Base-by-base conservation (phyloP, 2,888 invertebrate genomes). In the Hesperia comma region DNA sequence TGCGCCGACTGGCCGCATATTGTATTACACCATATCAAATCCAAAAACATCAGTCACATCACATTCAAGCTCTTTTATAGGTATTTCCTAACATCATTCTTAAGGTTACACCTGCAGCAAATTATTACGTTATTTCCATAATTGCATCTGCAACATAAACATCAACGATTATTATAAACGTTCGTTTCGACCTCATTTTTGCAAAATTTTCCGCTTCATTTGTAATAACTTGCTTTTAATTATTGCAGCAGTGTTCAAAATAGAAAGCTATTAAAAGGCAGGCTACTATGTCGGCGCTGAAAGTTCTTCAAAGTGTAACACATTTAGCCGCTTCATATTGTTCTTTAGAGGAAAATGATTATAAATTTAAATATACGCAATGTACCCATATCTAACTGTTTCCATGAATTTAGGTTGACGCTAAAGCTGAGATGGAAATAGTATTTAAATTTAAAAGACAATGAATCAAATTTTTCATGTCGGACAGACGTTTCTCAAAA, bases 1-100 rank as follows among this genome's bases (percentile, higher is more conserved):
- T 79, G 80, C 79, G 75, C 77, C 80, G 80, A 79, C 82, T 83
- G 74, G 73, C 70, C 69, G 69, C 84, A 89, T 88, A 92, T 91
- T 90, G 89, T 90, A 84, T 92, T 91, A 92, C 91, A 88, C 78
- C 80, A 80, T 77, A 84, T 79, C 77, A 75, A 77, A 83, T 75
- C 75, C 70, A 70, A 73, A 54, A 15, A 40, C 21, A 33, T 32
- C 8, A 33, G 43, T 43, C 41, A 41, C 32, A 43, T 21, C 32
- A 53, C 53, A 61, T 61, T 60, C 43, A 53, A 43, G 54, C 55
- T 43, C 32, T 54, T 55, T 55, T 66, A 53, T 63, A n/a, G n/a
- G n/a, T n/a, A 51, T 40, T 43, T 43, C 53, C 58, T 43, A 64
- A 64, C 64, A 60, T 60, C 14, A 54, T 37, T 64, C 64, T 40